phyloP scores from a whole-genome alignment of 2,113 vertebrate species.

The Pteruthius melanotis region DNA sequence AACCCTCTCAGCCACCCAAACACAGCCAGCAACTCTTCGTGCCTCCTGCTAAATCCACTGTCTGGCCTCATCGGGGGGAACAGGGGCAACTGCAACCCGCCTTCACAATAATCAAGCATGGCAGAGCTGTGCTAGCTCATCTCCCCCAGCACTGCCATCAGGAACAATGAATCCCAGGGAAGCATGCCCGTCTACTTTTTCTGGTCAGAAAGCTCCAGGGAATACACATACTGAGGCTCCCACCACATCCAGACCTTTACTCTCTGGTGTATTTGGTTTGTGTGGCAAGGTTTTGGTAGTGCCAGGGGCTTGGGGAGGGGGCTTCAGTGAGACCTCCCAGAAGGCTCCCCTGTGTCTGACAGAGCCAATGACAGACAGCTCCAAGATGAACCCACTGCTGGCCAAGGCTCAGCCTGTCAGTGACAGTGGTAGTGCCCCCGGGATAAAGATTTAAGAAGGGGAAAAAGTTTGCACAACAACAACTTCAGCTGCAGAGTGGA shows the following conservation, averaged over 20 bases:
- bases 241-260: background rate
- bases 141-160: background rate
- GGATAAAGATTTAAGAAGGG: background rate
- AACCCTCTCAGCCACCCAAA: background rate
- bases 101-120: accelerated
- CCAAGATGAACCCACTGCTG: background rate
- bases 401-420: background rate
- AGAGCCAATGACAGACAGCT: background rate
- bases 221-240: too few relatives aligned
- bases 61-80: accelerated
- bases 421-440: background rate
- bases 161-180: accelerated
- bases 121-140: background rate
- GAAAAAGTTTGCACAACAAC: background rate
- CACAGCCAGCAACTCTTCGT: accelerated
- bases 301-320: background rate
- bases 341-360: background rate
- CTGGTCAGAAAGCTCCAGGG: background rate
- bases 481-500: background rate
- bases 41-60: background rate
- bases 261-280: background rate
- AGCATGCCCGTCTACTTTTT: accelerated
- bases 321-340: background rate
- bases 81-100: background rate
- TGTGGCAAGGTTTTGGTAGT: background rate